A percentile compares a stretch with the other conserved stretches of the same genome.
Conservation (phyloP, 2,888 invertebrate genomes). For the Lobophora halterata region DNA sequence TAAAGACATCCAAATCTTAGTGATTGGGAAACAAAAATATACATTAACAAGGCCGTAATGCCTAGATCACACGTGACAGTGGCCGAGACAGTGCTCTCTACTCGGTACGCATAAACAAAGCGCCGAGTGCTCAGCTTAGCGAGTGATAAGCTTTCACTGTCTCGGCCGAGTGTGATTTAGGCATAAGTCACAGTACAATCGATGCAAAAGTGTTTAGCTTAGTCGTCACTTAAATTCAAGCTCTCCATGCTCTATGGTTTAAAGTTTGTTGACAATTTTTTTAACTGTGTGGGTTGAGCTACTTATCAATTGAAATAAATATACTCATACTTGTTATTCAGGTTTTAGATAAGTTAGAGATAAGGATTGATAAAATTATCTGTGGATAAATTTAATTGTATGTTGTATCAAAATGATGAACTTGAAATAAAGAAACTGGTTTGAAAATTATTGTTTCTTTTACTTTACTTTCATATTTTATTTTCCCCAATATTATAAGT, state of each 20-base stretch:
- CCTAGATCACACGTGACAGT: no score
- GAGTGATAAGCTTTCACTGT: no score
- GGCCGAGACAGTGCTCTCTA: no score
- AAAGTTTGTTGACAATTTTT: slow-evolving; percentile 44
- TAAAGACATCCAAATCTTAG: no score
- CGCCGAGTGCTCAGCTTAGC: neutral
- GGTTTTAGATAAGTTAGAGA: slow-evolving; percentile 74
- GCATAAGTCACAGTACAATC: no score
- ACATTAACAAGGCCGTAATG: no score
- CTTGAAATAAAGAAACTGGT: slow-evolving; percentile 81
- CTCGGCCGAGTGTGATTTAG: no score
- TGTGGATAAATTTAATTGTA: slow-evolving; percentile 81
- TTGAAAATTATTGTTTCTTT: slow-evolving; percentile 71
- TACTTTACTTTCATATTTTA: slow-evolving; percentile 45
- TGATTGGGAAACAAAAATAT: no score
- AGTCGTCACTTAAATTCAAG: neutral
- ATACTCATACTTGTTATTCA: slow-evolving; percentile 74
- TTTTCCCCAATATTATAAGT: no score
- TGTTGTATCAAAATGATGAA: slow-evolving; percentile 81
- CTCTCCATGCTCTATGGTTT: slow-evolving; percentile 20
- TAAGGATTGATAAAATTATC: slow-evolving; percentile 81
- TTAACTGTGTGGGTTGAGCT: slow-evolving; percentile 31
- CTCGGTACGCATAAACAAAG: neutral
- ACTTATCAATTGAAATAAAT: slow-evolving; percentile 34
- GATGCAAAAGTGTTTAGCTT: no score